Percentiles rank a stretch among this genome's conserved stretches.
These are phyloP conservation scores for Drosophila kambysellisi DNA, from an alignment of 2,888 invertebrate genomes.

Conservation along the genomic window DNA sequence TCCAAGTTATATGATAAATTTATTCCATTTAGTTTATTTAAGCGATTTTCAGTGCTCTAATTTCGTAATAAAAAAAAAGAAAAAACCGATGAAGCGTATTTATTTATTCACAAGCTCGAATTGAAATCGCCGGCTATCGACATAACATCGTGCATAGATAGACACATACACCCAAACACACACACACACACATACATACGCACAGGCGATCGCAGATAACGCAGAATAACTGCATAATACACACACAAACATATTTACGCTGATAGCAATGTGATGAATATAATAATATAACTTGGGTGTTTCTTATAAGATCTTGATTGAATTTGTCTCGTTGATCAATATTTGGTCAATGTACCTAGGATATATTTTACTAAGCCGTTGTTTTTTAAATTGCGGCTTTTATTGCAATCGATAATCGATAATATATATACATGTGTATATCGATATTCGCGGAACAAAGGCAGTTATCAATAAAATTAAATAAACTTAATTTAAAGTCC, in stretches of 20 bases:
- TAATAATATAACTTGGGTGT: background rate
- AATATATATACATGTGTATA: no score
- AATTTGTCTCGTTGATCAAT: background rate
- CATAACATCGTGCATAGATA: background rate
- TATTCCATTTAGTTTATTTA: background rate
- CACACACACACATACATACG: background rate
- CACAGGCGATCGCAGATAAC: background rate
- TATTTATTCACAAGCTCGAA: background rate
- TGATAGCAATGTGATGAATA: background rate
- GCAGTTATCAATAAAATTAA: background rate
- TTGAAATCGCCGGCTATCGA: background rate
- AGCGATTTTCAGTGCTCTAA: background rate
- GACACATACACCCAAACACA: background rate
- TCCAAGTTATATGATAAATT: background rate
- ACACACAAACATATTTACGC: background rate
- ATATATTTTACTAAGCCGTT: background rate
- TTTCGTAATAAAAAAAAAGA: background rate
- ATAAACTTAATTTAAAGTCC: background rate
- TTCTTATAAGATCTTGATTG: background rate
- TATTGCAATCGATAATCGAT: no score
- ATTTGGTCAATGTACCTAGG: background rate
- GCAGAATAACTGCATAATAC: background rate
- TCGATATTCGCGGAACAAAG: background rate
- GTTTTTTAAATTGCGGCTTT: background rate
- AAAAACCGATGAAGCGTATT: background rate